phyloP scores from a whole-genome alignment of 2,888 invertebrate species.

The Tanypteryx hageni region DNA sequence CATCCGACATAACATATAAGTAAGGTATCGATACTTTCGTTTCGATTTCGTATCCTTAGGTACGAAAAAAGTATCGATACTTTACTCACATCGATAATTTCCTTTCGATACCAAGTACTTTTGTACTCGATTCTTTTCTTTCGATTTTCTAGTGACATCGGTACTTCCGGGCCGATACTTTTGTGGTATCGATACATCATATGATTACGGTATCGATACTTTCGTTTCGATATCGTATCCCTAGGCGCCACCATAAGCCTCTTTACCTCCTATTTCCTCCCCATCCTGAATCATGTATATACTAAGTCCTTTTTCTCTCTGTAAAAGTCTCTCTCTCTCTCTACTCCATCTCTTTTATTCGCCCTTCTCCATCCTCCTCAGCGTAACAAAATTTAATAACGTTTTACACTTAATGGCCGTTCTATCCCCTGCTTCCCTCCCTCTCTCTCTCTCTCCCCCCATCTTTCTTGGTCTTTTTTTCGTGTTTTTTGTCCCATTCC shows the following conservation, averaged over 20 bases:
- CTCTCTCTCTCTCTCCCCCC: background rate
- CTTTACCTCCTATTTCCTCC: constrained; percentile 30
- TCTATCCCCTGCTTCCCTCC: background rate
- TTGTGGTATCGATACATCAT: no score
- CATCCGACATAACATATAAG: no score
- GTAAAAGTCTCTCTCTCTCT: background rate
- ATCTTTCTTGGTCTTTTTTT: background rate
- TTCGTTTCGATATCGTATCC: no score
- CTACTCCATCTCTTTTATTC: background rate
- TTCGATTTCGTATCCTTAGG: no score
- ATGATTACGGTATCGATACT: no score
- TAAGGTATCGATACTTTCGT: no score
- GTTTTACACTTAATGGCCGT: constrained; percentile 17
- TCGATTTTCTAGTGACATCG: no score
- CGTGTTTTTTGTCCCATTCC: constrained; percentile 14
- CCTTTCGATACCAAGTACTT: no score
- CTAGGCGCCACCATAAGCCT: constrained; percentile 38
- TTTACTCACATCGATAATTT: no score
- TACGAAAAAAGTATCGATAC: no score
- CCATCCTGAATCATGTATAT: background rate
- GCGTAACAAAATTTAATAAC: constrained; percentile 29
- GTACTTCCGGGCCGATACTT: no score
- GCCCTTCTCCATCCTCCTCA: background rate
- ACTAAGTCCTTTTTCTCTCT: background rate
- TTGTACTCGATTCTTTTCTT: no score